Base-by-base conservation (phyloP, 1,140 invertebrate species). In the Cotesia vestalis region DNA sequence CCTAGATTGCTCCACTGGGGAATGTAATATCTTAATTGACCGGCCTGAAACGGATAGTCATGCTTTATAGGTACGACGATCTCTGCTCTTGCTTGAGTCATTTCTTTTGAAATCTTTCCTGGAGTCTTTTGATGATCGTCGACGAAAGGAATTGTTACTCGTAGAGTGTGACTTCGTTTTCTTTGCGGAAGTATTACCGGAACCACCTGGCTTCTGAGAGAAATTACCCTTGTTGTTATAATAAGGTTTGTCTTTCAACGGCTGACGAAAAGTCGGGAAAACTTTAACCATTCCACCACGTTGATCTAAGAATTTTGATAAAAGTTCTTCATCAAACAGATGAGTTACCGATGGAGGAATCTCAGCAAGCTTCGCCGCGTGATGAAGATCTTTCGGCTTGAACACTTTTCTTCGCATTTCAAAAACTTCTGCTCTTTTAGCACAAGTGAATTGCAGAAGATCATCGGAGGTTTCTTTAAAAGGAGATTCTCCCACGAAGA, bases 271-370 rank as follows among this genome's bases (percentile, higher is more conserved):
- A 57, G 38, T n/a, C 0, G 14, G 53, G 53, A 75, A 72, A 14
- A 75, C 70, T 20, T 69, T 72, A 20, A n/a, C 4, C 4, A 75
- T 17, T n/a, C 66, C 70, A 17, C 74, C 67, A 38, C 40, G 66
- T 40, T 75, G 70, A 4, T 68, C 55, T 1, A 72, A 35, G 27
- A 3, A 75, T 53, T 6, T 38, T 11, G 14, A 72, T 3, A 71
- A 35, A 4, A n/a, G 3, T 2, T 51, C 14, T 46, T 70, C 68
- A n/a, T 70, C 68, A 51, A 70, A 70, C 3, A 70, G 14, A 34
- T 61, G 55, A 3, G 68, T 46, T 5, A 0, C 68, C 11, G 57
- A 60, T 11, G 57, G 57, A 17, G 55, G 68, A 60, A 70, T 70
- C 55, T 70, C 34, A 4, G 34, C 3, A 8, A 70, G 5, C 14